Evolutionary conservation across 2,113 vertebrate genomes (phyloP), one percentile per base, ranked within the genome.

Genomic region (Falco punctatus): DNA sequence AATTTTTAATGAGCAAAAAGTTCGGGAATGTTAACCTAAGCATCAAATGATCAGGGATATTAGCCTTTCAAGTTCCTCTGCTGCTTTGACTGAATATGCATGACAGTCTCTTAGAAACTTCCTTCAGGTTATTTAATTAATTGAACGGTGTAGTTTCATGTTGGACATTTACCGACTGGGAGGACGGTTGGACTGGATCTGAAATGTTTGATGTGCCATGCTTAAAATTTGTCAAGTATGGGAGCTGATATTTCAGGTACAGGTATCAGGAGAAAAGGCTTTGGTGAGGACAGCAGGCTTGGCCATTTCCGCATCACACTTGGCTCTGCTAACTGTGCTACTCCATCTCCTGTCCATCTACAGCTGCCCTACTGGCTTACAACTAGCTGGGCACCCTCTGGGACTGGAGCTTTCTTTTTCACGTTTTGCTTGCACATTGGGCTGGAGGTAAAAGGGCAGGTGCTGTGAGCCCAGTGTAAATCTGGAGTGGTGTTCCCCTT

Each of bases 11-110:
- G 35, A 88, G 69, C 19, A 24, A 40, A 65, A 91, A 75, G 42
- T 89, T 87, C 5, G 23, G 46, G 69, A 80, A 84, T 0, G 2
- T 88, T 92, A 75, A 62, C 73, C 28, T 64, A 23, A 78, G 33
- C 54, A 86, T 48, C 49, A 77, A 67, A 57, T 2, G 2, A 66
- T 90, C 38, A 71, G 67, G 61, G 92, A 55, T 88, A 86, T 88
- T 79, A 64, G 49, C 48, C 59, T 90, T 97, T 88, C 28, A 78
- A 57, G 86, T 81, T 94, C 52, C 20, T 95, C 65, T 88, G 59
- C 30, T 87, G 32, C 55, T 94, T 42, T 82, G 72, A 51, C 83
- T 93, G 81, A 89, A 81, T 89, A 55, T 62, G 59, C n/a, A 35
- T 79, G n/a, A 33, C 49, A 61, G 82, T 81, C 67, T 92, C 85